These are phyloP conservation scores for Tetraneura akinire DNA, from an alignment of 1,140 invertebrate genomes.

Conservation along the genomic window DNA sequence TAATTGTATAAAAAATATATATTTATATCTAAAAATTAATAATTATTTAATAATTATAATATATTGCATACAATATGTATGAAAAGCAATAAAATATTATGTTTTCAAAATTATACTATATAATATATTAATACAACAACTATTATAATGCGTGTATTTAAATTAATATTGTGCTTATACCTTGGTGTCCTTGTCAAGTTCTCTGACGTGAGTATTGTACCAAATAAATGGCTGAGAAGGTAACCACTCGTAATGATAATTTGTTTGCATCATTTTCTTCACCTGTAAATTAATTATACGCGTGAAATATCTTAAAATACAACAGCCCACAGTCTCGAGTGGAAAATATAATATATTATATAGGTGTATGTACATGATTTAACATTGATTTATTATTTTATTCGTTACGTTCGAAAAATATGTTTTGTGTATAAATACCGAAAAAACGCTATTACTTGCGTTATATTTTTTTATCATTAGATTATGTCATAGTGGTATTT, in stretches of 20 bases:
- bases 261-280: slow-evolving; percentile 15
- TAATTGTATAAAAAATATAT: too few relatives aligned
- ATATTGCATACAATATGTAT: not conserved
- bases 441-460: not conserved
- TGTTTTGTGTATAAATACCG: not conserved
- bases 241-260: slow-evolving; percentile 34
- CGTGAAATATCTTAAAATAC: not conserved
- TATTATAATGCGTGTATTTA: not conserved
- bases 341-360: not conserved
- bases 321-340: not conserved
- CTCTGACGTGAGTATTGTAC: slow-evolving; percentile 6
- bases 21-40: not conserved
- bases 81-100: not conserved
- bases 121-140: not conserved
- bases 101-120: not conserved
- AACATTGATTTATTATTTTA: slow-evolving; percentile 11
- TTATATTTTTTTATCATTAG: not conserved
- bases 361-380: not conserved
- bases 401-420: not conserved
- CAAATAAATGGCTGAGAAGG: not conserved
- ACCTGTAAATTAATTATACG: not conserved
- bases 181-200: slow-evolving; percentile 27
- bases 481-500: not conserved
- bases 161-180: slow-evolving; percentile 10
- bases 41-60: too few relatives aligned